Evolutionary conservation across 1,140 invertebrate genomes (phyloP), one percentile per base, ranked within the genome.

Genomic region (Pseudachorutes palmiensis): DNA sequence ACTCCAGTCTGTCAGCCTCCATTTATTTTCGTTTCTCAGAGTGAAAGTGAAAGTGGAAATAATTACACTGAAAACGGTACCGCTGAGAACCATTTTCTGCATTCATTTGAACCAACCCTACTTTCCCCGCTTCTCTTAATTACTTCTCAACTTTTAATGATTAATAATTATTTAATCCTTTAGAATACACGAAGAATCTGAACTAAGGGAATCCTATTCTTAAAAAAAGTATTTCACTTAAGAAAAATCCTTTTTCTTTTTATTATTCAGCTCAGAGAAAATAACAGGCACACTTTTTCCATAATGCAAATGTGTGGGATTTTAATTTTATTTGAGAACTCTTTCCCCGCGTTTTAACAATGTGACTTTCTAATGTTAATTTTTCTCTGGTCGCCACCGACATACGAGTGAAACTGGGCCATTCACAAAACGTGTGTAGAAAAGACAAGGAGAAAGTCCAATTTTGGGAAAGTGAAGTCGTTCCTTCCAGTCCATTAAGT

Each of bases 101-200:
- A 12, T 57, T 9, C 5, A 57, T 57, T 12, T 14, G 24, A 57
- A 26, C 12, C 5, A 24, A 24, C 26, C 26, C 51, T 57, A 5
- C 24, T 57, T 14, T 22, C 24, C 24, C 12, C 51, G 5, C 24
- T 24, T 24, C 51, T 68, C 55, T 68, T 68, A 68, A 68, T 68
- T 68, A 64, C 67, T 68, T 16, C 32, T 60, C 63, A 61, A 64
- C 64, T 68, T 45, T 48, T 68, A 65, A 68, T 68, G 62, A 68
- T 68, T 68, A 68, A 68, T 68, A 68, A 68, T 68, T 68, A n/a
- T 45, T 68, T 26, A 58, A 61, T 41, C 36, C 22, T 14, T 9
- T 19, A 12, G 1, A 32, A 65, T 24, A 30, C 33, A 5, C 48
- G 26, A 41, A 28, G 32, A 55, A 60, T 31, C 36, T 45, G 9